Percentiles rank a stretch among this genome's conserved stretches.
These are phyloP conservation scores for Crematogaster levior DNA, from an alignment of 2,888 invertebrate species.

Conservation along the genomic window DNA sequence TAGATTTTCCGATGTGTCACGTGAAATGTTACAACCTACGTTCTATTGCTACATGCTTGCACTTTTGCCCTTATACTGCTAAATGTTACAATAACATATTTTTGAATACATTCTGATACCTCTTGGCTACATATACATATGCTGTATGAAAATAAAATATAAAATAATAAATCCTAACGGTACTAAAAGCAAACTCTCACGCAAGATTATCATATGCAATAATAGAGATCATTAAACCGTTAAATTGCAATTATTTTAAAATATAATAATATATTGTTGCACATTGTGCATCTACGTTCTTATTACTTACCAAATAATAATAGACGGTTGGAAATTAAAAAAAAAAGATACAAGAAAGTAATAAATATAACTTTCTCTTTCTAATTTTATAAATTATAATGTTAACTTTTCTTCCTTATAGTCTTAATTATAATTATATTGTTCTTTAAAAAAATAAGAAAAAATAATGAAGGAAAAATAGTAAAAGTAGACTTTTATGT, in stretches of 20 bases:
- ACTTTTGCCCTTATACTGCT: not conserved
- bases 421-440: not conserved
- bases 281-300: not conserved
- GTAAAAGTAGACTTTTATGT: not conserved
- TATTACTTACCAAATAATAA: not conserved
- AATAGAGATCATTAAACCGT: not conserved
- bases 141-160: not conserved
- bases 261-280: not conserved
- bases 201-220: not conserved
- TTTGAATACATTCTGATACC: not conserved
- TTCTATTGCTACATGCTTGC: not conserved
- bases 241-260: conserved; percentile 25
- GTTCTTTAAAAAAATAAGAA: not conserved
- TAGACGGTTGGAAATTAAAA: not conserved
- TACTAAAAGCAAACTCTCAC: not conserved
- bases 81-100: conserved; percentile 33
- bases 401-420: not conserved
- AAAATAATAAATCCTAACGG: not conserved
- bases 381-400: too few relatives aligned
- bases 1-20: not conserved
- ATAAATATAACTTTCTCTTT: too few relatives aligned
- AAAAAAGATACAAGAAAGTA: not conserved
- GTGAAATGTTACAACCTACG: not conserved
- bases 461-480: not conserved
- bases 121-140: not conserved